phyloP scores from a whole-genome alignment of 2,113 vertebrate species.

The Malaclemys terrapin region DNA sequence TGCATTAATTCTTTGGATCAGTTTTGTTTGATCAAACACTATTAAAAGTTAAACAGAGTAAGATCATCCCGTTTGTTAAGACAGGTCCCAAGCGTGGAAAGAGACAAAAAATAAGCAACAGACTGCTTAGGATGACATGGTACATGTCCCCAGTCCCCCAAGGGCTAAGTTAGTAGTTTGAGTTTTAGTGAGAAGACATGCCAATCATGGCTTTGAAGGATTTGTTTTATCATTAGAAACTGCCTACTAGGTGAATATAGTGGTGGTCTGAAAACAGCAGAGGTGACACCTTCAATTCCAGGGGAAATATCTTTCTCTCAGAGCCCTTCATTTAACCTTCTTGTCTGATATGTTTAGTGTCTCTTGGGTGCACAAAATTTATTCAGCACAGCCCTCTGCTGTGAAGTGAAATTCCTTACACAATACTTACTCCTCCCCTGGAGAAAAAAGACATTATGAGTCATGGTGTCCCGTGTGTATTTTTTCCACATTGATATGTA shows the following conservation, averaged over 20 bases:
- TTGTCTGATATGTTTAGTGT: conserved; percentile 17
- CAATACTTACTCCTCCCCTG: neutral
- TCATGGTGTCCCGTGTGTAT: neutral
- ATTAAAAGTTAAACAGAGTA: neutral
- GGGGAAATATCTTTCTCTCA: neutral
- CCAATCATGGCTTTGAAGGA: conserved; percentile 1
- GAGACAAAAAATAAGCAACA: neutral
- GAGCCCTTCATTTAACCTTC: conserved; percentile 1
- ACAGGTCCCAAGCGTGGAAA: neutral
- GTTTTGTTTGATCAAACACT: conserved; percentile 8
- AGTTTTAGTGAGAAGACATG: neutral
- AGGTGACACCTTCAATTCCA: neutral
- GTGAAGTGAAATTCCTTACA: neutral
- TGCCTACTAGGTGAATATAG: neutral
- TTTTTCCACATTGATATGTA: conserved; percentile 22
- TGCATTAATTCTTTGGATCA: conserved; percentile 9
- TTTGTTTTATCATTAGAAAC: neutral
- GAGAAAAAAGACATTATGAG: conserved; percentile 21
- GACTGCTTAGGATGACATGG: neutral
- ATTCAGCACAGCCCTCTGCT: conserved; percentile 24
- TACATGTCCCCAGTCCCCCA: neutral
- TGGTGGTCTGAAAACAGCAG: conserved; percentile 24
- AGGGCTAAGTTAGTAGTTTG: neutral
- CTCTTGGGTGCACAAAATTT: neutral
- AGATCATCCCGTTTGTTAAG: neutral